Conservation (phyloP, 1,140 invertebrate genomes). For the Euura lappo region DNA sequence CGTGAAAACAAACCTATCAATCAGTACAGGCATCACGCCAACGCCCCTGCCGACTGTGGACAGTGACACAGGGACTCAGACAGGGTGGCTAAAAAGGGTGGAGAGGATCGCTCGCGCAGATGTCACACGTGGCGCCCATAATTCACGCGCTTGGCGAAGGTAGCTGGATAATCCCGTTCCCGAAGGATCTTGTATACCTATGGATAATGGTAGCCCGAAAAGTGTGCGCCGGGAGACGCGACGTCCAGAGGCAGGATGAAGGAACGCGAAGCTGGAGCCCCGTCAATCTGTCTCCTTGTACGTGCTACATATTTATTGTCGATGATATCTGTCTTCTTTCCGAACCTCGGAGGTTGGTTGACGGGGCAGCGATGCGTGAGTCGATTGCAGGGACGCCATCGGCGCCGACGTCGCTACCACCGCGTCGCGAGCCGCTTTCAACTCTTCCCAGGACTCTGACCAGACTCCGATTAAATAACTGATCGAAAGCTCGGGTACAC, state of each 20-base stretch:
- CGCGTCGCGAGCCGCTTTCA: not conserved
- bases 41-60: not conserved
- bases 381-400: constrained; percentile 6
- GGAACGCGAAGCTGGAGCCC: not conserved
- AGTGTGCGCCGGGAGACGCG: too few relatives aligned
- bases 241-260: not conserved
- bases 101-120: constrained; percentile 8
- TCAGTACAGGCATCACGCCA: not conserved
- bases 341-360: constrained; percentile 1
- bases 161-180: not conserved
- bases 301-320: constrained; percentile 16
- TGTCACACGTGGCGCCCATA: constrained; percentile 13
- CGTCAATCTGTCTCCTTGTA: constrained; percentile 11
- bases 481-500: not conserved
- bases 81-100: not conserved
- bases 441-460: not conserved
- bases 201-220: constrained; percentile 5
- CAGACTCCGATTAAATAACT: not conserved
- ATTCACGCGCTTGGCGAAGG: constrained; percentile 8
- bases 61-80: not conserved
- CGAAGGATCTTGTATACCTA: not conserved
- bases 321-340: constrained; percentile 12
- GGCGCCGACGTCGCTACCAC: not conserved
- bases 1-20: constrained; percentile 12
- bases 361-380: constrained; percentile 13